phyloP scores from a whole-genome alignment of 2,797 vertebrate species.

The Podarcis siculus region DNA sequence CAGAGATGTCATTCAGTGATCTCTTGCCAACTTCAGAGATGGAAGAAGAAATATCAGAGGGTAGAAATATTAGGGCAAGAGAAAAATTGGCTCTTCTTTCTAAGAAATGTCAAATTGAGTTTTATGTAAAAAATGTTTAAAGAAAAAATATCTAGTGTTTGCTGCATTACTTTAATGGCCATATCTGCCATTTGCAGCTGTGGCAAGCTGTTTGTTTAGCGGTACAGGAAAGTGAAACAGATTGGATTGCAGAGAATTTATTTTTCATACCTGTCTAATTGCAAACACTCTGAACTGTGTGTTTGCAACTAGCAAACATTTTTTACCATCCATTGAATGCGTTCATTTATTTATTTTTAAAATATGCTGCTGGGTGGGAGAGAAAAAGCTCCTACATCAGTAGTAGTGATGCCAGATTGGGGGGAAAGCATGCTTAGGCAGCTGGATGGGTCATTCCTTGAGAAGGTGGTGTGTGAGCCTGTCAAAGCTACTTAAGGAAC shows the following conservation, averaged over 20 bases:
- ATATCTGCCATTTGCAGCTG: constrained; percentile 40
- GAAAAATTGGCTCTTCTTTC: neutral
- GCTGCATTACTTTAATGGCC: constrained; percentile 28
- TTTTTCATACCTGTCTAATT: constrained; percentile 68
- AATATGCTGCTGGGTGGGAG: neutral
- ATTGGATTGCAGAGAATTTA: constrained; percentile 60
- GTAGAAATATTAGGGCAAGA: neutral
- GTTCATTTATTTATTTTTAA: constrained; percentile 59
- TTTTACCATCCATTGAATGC: constrained; percentile 71
- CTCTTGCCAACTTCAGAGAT: neutral
- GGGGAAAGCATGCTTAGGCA: neutral
- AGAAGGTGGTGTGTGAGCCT: neutral
- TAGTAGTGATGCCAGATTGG: neutral
- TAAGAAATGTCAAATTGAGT: constrained; percentile 26
- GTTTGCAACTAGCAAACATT: constrained; percentile 76
- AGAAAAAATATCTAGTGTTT: constrained; percentile 15
- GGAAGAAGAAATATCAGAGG: constrained; percentile 4
- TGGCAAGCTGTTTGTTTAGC: constrained; percentile 26
- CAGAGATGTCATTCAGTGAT: neutral
- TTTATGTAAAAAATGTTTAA: constrained; percentile 18
- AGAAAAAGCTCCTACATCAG: neutral
- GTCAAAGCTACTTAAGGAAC: neutral
- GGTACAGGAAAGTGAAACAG: constrained; percentile 54
- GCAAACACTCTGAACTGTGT: constrained; percentile 31
- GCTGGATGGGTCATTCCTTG: neutral